Percentiles rank a stretch among this genome's conserved stretches.
Evolutionary conservation across 2,113 vertebrate species (phyloP).

Genomic region (Corvus moneduloides): DNA sequence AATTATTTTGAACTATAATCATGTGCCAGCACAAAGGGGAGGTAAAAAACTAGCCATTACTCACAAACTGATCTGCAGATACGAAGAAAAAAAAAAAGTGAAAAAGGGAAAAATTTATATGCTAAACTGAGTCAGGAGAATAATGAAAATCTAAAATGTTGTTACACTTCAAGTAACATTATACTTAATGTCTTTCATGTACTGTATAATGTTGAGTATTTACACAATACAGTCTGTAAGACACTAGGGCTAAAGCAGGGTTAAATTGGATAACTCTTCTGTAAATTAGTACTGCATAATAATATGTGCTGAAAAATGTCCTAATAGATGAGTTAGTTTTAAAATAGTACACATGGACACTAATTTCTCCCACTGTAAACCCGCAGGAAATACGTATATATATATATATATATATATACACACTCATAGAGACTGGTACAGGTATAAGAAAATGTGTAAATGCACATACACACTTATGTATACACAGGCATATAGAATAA

Average conservation of each 20-base stretch:
- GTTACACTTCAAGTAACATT: slow-evolving; percentile 69
- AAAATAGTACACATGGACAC: background rate
- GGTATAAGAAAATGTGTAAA: background rate
- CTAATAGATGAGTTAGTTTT: slow-evolving; percentile 1
- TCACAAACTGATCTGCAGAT: slow-evolving; percentile 74
- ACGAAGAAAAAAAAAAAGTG: slow-evolving; percentile 4
- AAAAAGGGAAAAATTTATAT: slow-evolving; percentile 51
- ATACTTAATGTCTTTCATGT: slow-evolving; percentile 60
- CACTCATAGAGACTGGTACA: background rate
- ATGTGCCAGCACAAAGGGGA: slow-evolving; percentile 70
- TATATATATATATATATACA: background rate
- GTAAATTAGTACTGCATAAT: slow-evolving; percentile 27
- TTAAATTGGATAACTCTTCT: slow-evolving; percentile 56
- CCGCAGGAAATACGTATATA: background rate
- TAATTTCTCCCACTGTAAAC: slow-evolving; percentile 8
- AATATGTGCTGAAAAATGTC: background rate
- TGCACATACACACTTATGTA: background rate
- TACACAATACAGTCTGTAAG: slow-evolving; percentile 53
- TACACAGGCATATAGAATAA: slow-evolving; percentile 12
- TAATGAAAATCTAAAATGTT: slow-evolving; percentile 71
- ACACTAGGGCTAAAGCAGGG: slow-evolving; percentile 30
- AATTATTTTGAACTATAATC: slow-evolving; percentile 78
- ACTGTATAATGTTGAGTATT: slow-evolving; percentile 45
- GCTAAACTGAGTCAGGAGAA: slow-evolving; percentile 64
- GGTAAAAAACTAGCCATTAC: slow-evolving; percentile 76